These are phyloP conservation scores for Atrichornis clamosus DNA, from an alignment of 2,113 vertebrate genomes.

Conservation along the genomic window DNA sequence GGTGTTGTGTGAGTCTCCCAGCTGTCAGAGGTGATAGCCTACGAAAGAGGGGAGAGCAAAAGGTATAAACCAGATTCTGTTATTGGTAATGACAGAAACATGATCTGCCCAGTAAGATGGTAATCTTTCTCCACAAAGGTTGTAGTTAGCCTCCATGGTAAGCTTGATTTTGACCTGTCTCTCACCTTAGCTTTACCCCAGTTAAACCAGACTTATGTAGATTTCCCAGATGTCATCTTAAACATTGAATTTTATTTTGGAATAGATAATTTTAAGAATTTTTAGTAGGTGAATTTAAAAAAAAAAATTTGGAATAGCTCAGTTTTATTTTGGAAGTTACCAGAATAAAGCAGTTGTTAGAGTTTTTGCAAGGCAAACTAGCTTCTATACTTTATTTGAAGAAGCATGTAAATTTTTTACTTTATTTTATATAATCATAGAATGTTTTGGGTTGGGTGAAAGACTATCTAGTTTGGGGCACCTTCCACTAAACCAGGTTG, in stretches of 20 bases:
- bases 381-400: not conserved
- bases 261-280: not conserved
- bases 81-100: not conserved
- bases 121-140: not conserved
- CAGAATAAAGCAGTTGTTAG: not conserved
- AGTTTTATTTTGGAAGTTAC: not conserved
- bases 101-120: not conserved
- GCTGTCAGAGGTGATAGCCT: not conserved
- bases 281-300: not conserved
- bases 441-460: not conserved
- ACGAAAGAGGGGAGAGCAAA: not conserved
- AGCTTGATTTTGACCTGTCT: slow-evolving; percentile 29
- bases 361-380: not conserved
- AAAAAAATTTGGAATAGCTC: not conserved
- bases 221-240: not conserved
- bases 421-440: not conserved
- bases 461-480: not conserved
- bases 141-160: not conserved
- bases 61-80: not conserved
- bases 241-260: not conserved
- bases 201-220: not conserved
- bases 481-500: not conserved
- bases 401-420: not conserved
- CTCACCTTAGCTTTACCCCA: not conserved
- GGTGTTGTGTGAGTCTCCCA: not conserved